Percentiles rank a stretch among this genome's conserved stretches.
These are phyloP conservation scores for Sylvilagus bachmani DNA, from an alignment of 2,113 vertebrate genomes.

Conservation along the genomic window DNA sequence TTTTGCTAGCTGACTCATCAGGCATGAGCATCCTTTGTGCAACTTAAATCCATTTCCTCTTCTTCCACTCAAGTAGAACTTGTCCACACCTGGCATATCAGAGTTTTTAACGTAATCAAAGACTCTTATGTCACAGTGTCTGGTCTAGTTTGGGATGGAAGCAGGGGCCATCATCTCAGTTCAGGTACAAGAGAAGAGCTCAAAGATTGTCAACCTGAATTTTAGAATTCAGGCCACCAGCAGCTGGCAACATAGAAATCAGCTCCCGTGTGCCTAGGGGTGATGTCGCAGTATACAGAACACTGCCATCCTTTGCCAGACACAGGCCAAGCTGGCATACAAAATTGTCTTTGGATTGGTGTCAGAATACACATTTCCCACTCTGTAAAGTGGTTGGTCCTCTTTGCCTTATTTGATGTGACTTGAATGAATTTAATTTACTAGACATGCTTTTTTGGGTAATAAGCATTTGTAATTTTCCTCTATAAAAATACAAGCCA, in stretches of 20 bases:
- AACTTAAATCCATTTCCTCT: background rate
- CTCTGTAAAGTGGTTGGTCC: conserved; percentile 26
- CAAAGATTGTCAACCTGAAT: conserved; percentile 38
- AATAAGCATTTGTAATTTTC: conserved; percentile 48
- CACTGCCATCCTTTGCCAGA: conserved; percentile 36
- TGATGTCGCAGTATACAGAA: background rate
- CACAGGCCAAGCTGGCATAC: background rate
- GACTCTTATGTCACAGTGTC: background rate
- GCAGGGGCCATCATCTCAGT: background rate
- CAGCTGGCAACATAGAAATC: conserved; percentile 23
- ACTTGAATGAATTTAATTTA: conserved; percentile 69
- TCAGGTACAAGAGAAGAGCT: conserved; percentile 30
- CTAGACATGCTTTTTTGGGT: conserved; percentile 50
- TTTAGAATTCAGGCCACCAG: background rate
- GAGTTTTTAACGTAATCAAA: conserved; percentile 25
- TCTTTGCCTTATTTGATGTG: conserved; percentile 47
- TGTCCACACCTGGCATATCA: background rate
- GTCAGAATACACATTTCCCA: conserved; percentile 60
- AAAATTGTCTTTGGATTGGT: conserved; percentile 22
- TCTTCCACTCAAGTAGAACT: background rate
- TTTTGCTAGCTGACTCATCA: conserved; percentile 4
- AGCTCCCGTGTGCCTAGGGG: background rate
- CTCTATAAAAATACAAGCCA: conserved; percentile 25
- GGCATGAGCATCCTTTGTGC: background rate
- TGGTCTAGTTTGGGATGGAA: conserved; percentile 3